Conservation (phyloP, 1,140 invertebrate species). For the Ptiloglossa arizonensis region DNA sequence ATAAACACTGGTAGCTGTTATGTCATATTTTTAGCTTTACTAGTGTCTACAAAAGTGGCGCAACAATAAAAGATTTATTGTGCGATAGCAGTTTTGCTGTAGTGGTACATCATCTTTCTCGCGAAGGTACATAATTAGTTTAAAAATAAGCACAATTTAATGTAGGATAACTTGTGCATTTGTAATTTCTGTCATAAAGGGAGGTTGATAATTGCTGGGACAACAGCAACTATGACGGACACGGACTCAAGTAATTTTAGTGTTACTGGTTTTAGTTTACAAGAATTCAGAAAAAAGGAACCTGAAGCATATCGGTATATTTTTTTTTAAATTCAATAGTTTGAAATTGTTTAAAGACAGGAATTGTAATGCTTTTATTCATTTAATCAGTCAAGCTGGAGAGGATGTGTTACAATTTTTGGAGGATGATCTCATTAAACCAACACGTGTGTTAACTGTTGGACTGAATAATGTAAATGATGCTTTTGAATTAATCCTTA, state of each 20-base stretch:
- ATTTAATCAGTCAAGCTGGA: constrained; percentile 69
- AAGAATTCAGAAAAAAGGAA: constrained; percentile 81
- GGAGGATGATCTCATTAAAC: constrained; percentile 75
- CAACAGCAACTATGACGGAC: constrained; percentile 76
- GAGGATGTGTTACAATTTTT: constrained; percentile 75
- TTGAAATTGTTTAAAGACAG: neutral
- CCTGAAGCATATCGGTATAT: constrained; percentile 81
- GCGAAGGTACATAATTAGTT: constrained; percentile 67
- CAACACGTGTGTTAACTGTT: constrained; percentile 64
- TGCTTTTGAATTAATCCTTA: constrained; percentile 67
- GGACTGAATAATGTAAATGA: constrained; percentile 73
- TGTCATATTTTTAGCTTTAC: constrained; percentile 73
- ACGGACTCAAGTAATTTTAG: constrained; percentile 79
- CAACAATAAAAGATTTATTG: constrained; percentile 67
- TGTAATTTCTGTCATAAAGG: constrained; percentile 81
- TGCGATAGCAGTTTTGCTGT: constrained; percentile 75
- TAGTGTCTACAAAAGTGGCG: constrained; percentile 69
- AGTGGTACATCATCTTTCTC: constrained; percentile 74
- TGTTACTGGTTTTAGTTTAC: constrained; percentile 83
- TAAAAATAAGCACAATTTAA: constrained; percentile 16
- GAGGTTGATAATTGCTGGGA: constrained; percentile 83
- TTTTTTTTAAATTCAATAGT: neutral
- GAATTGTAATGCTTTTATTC: constrained; percentile 20
- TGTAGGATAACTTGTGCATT: constrained; percentile 26
- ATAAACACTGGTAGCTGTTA: constrained; percentile 3